Base-by-base conservation (phyloP, 2,797 vertebrate genomes). In the Alcedo atthis region DNA sequence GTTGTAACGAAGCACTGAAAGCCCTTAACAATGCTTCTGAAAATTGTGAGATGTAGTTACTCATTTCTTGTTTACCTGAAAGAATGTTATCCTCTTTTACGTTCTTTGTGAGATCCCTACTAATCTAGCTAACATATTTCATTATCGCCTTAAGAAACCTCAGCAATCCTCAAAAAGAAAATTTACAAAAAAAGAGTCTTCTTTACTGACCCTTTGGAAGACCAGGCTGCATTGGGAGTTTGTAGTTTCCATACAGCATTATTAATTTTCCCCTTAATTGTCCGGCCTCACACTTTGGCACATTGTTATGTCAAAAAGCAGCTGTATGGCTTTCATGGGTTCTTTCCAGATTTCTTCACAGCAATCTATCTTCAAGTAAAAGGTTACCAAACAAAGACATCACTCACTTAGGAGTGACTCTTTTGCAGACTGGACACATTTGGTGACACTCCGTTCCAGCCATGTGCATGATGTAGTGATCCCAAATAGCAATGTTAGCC, bases 401-500 rank as follows among this genome's bases (percentile, higher is more conserved):
- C 64, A 30, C 28, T 69, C 19, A 15, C 32, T 59, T 61, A 32
- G 20, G 20, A 68, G 25, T 55, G 4, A 0, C 9, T 28, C 18
- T 87, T 54, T 51, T 32, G 33, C 10, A 82, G 30, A 61, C 8
- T 13, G 15, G 16, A 8, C 15, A 78, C 12, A 20, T 69, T 58
- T 63, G 32, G 37, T 46, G 22, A 68, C 22, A 14, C 12, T 49
- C 51, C 43, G 24, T 63, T 78, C 51, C 14, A 26, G 37, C 35
- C 17, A 14, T 1, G 0, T 33, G 8, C n/a, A 46, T 75, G 33
- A 37, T 1, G 0, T 64, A 66, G 66, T 54, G 15, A 76, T 58
- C 11, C 40, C 1, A 2, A 67, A 75, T 64, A 59, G 7, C 20
- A 46, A 4, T 28, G 70, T 32, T 53, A 63, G 28, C 28, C 35